Conservation (phyloP, 2,888 invertebrate genomes). For the Drosophila austrosaltans region DNA sequence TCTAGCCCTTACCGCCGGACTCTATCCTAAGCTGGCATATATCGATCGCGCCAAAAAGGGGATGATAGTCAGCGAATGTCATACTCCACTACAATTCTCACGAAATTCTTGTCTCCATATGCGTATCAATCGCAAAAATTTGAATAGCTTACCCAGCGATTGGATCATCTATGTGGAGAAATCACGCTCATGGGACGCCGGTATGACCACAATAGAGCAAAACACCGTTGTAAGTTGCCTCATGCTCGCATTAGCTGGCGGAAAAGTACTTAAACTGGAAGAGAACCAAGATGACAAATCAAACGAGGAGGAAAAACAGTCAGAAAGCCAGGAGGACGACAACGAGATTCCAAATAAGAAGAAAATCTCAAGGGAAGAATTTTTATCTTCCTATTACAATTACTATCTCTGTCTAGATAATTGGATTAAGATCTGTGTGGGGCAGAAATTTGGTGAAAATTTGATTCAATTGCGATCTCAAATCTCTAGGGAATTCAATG, state of each 20-base stretch:
- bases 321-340: neutral
- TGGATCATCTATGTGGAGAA: slow-evolving; percentile 96
- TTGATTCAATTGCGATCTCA: neutral
- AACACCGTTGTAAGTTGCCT: slow-evolving; percentile 92
- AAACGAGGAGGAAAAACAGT: too few relatives aligned
- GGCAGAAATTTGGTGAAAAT: neutral
- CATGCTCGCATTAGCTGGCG: slow-evolving; percentile 89
- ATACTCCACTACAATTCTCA: slow-evolving; percentile 85
- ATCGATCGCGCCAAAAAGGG: slow-evolving; percentile 86
- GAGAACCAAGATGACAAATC: neutral
- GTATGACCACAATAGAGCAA: slow-evolving; percentile 89
- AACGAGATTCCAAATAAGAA: neutral
- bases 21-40: slow-evolving; percentile 94
- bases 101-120: slow-evolving; percentile 85
- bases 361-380: neutral
- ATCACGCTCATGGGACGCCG: slow-evolving; percentile 86
- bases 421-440: neutral
- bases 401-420: neutral
- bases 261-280: slow-evolving; percentile 54
- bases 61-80: slow-evolving; percentile 87
- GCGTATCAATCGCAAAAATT: slow-evolving; percentile 58
- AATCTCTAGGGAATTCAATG: neutral
- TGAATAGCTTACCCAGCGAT: slow-evolving; percentile 85
- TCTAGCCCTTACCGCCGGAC: slow-evolving; percentile 93
- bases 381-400: neutral